These are phyloP conservation scores for Teleiodes luculella DNA, from an alignment of 2,888 invertebrate genomes.

Conservation along the genomic window DNA sequence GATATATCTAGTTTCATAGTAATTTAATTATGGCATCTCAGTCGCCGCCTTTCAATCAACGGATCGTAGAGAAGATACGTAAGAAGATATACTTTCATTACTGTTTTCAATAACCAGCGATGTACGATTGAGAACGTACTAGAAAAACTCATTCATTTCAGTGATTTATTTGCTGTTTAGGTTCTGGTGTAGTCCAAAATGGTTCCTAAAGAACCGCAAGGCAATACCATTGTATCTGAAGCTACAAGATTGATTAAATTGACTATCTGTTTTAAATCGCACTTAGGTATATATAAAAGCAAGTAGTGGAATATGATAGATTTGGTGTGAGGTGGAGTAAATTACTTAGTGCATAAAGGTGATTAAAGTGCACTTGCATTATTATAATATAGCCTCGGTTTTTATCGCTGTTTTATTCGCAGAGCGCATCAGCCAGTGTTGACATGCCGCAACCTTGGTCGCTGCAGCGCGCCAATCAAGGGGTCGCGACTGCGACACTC, in stretches of 20 bases:
- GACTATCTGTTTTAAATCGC: too few relatives aligned
- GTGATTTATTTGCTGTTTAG: constrained; percentile 2
- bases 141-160: neutral
- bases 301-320: constrained; percentile 9
- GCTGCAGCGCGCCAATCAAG: constrained; percentile 52
- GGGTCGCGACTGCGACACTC: constrained; percentile 53
- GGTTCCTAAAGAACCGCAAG: too few relatives aligned
- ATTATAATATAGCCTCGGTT: constrained; percentile 13
- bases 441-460: constrained; percentile 39
- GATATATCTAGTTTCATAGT: constrained; percentile 53
- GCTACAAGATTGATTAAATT: too few relatives aligned
- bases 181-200: neutral
- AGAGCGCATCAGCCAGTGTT: constrained; percentile 25
- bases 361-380: constrained; percentile 14
- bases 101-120: neutral
- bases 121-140: neutral
- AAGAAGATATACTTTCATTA: neutral
- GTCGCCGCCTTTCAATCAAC: constrained; percentile 13
- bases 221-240: too few relatives aligned
- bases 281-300: constrained; percentile 7
- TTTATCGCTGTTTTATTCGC: constrained; percentile 27
- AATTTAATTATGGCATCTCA: constrained; percentile 40
- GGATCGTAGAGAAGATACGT: neutral
- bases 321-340: constrained; percentile 2
- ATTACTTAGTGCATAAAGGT: constrained; percentile 5